phyloP scores from a whole-genome alignment of 2,888 invertebrate genomes.

The Acleris emargana region DNA sequence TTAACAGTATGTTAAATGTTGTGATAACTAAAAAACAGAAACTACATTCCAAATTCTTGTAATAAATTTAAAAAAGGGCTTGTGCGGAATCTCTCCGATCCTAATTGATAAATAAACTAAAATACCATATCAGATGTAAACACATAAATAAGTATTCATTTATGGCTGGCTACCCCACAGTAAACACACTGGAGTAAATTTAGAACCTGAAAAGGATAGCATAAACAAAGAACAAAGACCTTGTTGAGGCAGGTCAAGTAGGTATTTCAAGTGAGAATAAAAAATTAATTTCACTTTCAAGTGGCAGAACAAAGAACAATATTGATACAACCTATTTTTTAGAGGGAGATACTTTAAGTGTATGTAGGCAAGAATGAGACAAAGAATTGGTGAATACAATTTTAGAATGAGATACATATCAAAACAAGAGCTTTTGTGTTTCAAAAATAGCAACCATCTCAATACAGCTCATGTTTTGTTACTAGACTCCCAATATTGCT shows the following conservation, averaged over 20 bases:
- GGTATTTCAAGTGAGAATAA: constrained; percentile 9
- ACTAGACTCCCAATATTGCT: no score
- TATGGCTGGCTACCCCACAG: neutral
- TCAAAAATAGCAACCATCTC: no score
- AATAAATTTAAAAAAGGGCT: no score
- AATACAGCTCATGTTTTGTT: no score
- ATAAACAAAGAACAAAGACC: constrained; percentile 13
- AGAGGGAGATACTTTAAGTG: neutral
- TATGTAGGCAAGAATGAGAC: no score
- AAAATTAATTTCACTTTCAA: constrained; percentile 8
- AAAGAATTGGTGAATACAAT: no score
- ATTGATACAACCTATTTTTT: neutral
- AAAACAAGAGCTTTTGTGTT: no score
- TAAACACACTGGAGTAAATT: neutral
- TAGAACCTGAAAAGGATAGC: neutral
- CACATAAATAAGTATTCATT: neutral
- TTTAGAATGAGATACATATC: no score
- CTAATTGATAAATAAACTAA: neutral
- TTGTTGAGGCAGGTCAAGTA: constrained; percentile 19
- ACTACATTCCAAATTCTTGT: no score
- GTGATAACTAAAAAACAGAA: no score
- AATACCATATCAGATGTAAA: neutral
- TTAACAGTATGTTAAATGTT: no score
- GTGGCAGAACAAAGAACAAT: constrained; percentile 15
- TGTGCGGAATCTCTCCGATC: no score